phyloP scores from a whole-genome alignment of 53 echinoderm and acorn worm genomes.

The Apostichopus leukothele region DNA sequence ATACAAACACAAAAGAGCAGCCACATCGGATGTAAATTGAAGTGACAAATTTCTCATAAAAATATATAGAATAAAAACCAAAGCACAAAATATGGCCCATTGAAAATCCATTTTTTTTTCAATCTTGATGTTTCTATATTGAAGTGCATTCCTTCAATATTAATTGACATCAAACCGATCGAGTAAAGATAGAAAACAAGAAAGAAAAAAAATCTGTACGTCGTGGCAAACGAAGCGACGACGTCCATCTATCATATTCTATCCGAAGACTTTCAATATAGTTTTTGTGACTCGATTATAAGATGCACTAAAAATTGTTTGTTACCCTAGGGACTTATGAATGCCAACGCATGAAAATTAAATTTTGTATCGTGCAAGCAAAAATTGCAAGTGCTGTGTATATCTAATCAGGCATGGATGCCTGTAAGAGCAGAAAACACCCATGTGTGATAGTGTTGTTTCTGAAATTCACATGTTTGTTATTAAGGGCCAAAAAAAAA shows the following conservation, averaged over 20 bases:
- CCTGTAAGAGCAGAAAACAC: neutral
- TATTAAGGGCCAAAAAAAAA: neutral
- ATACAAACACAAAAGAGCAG: too few relatives aligned
- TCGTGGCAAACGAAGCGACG: neutral
- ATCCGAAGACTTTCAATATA: neutral
- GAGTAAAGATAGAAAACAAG: neutral
- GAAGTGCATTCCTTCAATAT: neutral
- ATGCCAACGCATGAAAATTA: constrained; percentile 35
- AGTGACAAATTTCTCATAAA: too few relatives aligned
- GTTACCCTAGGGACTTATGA: constrained; percentile 32
- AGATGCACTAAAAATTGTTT: constrained; percentile 38
- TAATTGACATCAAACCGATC: neutral
- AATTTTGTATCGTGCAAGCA: constrained; percentile 21
- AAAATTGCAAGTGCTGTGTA: constrained; percentile 13
- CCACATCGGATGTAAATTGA: too few relatives aligned
- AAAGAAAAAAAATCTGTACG: neutral
- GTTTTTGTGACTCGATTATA: neutral
- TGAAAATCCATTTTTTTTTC: neutral
- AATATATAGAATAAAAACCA: neutral
- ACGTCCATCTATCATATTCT: neutral
- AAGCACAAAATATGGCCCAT: neutral
- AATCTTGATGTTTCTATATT: neutral
- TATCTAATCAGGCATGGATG: constrained; percentile 16
- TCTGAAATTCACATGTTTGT: neutral
- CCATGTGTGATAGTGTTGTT: neutral